Conservation (phyloP, 2,888 invertebrate genomes). For the Antheraea yamamai region DNA sequence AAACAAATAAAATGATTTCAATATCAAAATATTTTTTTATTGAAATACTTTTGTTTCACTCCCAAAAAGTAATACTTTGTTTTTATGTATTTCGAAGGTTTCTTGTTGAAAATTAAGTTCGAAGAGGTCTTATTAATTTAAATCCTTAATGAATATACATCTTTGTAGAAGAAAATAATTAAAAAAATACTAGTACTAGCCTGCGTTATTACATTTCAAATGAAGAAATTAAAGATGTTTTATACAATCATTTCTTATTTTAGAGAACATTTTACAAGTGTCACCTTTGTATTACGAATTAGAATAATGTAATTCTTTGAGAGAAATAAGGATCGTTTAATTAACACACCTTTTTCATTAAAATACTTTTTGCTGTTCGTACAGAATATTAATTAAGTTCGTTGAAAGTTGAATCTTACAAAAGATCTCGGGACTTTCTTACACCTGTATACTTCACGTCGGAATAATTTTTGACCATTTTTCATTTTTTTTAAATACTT, state of each 20-base stretch:
- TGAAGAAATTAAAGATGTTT: background rate
- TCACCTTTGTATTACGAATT: background rate
- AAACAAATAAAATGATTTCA: background rate
- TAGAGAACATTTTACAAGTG: background rate
- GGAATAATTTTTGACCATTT: background rate
- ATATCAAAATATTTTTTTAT: background rate
- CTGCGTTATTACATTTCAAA: background rate
- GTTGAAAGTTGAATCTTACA: conserved; percentile 15
- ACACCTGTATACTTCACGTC: background rate
- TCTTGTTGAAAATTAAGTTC: background rate
- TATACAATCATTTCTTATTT: background rate
- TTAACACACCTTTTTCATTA: conserved; percentile 21
- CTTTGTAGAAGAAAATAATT: background rate
- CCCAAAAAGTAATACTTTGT: background rate
- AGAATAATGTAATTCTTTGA: conserved; percentile 24
- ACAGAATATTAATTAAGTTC: conserved; percentile 24
- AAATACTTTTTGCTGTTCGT: conserved; percentile 11
- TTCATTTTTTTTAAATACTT: background rate
- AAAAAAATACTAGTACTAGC: background rate
- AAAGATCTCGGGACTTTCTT: background rate
- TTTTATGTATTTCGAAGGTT: background rate
- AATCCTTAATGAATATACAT: background rate
- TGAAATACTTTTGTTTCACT: background rate
- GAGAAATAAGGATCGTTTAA: conserved; percentile 21
- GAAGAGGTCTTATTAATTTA: background rate